phyloP scores from a whole-genome alignment of 37 sponge, comb jelly and placozoan genomes.

The Cladorhizidae sp. region DNA sequence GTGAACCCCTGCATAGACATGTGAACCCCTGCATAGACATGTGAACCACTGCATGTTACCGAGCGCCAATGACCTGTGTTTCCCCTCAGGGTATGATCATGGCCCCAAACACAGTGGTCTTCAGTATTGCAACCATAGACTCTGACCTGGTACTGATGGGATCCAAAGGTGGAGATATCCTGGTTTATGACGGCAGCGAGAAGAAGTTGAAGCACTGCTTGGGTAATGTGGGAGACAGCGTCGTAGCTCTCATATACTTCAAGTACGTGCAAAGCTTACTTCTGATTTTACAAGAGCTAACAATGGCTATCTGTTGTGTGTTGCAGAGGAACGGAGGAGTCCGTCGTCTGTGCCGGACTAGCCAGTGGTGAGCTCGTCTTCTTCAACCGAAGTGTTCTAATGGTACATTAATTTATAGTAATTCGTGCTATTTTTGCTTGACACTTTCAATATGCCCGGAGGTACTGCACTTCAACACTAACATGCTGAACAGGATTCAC shows the following conservation, averaged over 20 bases:
- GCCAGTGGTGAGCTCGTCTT: slow-evolving; percentile 55
- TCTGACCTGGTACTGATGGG: slow-evolving; percentile 47
- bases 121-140: slow-evolving; percentile 44
- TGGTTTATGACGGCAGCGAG: slow-evolving; percentile 44
- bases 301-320: neutral
- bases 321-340: neutral
- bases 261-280: slow-evolving; percentile 30
- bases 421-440: too few species aligned
- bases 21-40: too few species aligned
- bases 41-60: too few species aligned
- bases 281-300: too few species aligned
- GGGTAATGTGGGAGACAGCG: slow-evolving; percentile 7
- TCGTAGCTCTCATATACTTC: slow-evolving; percentile 45
- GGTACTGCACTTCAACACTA: too few species aligned
- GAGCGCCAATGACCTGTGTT: too few species aligned
- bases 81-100: slow-evolving; percentile 51
- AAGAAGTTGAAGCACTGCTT: slow-evolving; percentile 36
- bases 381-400: slow-evolving; percentile 30
- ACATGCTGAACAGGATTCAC: too few species aligned
- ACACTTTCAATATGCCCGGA: too few species aligned
- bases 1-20: too few species aligned
- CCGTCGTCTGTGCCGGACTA: slow-evolving; percentile 66
- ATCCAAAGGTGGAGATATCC: slow-evolving; percentile 35
- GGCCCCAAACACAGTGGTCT: slow-evolving; percentile 10
- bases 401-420: slow-evolving; percentile 11